These are phyloP conservation scores for Stictonetta naevosa DNA, from an alignment of 2,113 vertebrate genomes.

Conservation along the genomic window DNA sequence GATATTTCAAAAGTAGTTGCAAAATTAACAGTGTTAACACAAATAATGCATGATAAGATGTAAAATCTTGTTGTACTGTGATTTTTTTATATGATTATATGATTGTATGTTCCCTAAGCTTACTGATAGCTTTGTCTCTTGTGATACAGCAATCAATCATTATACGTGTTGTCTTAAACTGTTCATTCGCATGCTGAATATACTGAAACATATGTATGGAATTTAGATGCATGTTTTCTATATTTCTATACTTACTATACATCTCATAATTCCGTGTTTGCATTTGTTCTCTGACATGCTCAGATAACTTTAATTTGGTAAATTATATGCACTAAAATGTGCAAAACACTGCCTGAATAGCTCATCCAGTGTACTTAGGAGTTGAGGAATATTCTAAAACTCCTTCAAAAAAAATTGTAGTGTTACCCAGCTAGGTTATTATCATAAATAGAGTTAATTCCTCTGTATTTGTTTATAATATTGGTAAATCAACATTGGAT, in stretches of 20 bases:
- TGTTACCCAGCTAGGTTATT: neutral
- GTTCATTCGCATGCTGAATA: neutral
- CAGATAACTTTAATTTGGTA: neutral
- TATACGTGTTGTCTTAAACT: neutral
- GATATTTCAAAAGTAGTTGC: neutral
- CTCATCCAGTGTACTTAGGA: neutral
- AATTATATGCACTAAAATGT: neutral
- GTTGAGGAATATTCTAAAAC: neutral
- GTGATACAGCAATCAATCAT: neutral
- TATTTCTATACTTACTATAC: neutral
- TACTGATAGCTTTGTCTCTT: neutral
- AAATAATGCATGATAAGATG: neutral
- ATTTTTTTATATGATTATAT: neutral
- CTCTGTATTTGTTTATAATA: neutral
- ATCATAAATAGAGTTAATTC: neutral
- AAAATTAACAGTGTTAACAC: neutral
- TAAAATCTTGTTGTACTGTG: neutral
- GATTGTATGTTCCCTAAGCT: neutral
- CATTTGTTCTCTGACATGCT: neutral
- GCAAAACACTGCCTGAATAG: neutral
- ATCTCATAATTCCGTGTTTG: neutral
- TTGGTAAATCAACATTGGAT: neutral
- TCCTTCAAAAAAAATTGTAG: neutral
- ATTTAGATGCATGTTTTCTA: neutral
- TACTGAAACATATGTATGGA: neutral